Evolutionary conservation across 1,140 invertebrate genomes (phyloP), one percentile per base, ranked within the genome.

Genomic region (Mylabris phalerata): DNA sequence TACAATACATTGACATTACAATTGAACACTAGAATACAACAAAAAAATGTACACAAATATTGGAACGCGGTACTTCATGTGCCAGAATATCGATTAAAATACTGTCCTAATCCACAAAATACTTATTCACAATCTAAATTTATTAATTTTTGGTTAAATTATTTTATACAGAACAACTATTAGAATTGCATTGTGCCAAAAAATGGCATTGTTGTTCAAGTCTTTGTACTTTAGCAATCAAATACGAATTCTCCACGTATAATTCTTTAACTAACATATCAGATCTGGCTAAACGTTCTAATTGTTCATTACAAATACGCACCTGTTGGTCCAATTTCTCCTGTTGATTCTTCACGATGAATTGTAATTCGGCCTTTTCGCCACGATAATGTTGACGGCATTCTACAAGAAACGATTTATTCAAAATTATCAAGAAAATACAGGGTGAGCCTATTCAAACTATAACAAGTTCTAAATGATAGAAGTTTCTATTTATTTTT

Each of bases 211-310:
- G 82, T 62, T 84, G 81, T 67, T 86, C 81, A 24, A 86, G 66
- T 49, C 78, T 75, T 67, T 85, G 82, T n/a, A 85, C 77, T 24
- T 78, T 82, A 4, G 82, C 79, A 10, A 81, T 80, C 56, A 90
- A 74, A 71, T 84, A 83, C 26, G 87, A 84, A 77, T 90, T 90
- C 73, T 91, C 88, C n/a, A 89, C 80, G 68, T 86, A 90, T 13
- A 91, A 75, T 71, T 90, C 87, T 73, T 88, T 88, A 1, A 88
- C 83, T 4, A 90, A 73, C 60, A 88, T 73, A 73, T 91, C 88
- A 39, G 86, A 80, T 65, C 80, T 81, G n/a, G 82, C 79, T 51
- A 91, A 75, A 56, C 82, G 83, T 68, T 83, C 79, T 48, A 75
- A 68, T 73, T 80, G 79, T 63, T 82, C 77, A 51, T 76, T 77